Evolutionary conservation across 2,888 invertebrate genomes (phyloP), one percentile per base, ranked within the genome.

Genomic region (Bombylius discolor): DNA sequence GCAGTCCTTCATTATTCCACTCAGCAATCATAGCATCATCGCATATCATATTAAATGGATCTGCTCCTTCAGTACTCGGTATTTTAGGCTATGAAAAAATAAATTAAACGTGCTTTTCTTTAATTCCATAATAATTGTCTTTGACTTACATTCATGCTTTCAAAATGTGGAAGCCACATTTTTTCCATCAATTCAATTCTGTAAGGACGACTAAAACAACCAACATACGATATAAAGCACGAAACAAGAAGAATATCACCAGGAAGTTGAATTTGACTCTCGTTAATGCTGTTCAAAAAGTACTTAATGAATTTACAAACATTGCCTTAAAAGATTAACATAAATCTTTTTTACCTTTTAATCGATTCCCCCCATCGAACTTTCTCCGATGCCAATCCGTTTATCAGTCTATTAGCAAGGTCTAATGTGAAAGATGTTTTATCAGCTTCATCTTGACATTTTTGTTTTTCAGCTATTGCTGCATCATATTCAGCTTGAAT

Each of bases 1-100:
- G 96, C 51, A 97, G 74, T 0, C 87, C 94, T 72, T 93, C 91
- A 69, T 96, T 96, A 70, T 95, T 94, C 96, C 96, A 97, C 55
- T 82, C 79, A 0, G 96, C 96, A 58, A 96, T 83, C 70, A 87
- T 85, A 0, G 95, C 94, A 71, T 93, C 94, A 68, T 96, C 94
- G 8, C 93, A 91, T 61, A 96, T 76, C 76, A 95, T 79, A n/a
- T 82, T 74, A 54, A 96, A 76, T 0, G 90, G 89, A 72, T 96
- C 93, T 54, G 90, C 74, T 14, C 81, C 84, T 59, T 82, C 82
- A 0, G 90, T 88, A 56, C 84, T 82, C 0, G 92, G 89, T 63
- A 96, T 90, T 63, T 82, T 81, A 0, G 83, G 82, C 77, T 84
- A 64, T 14, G 71, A 63, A 48, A 56, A 23, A 48, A 39, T 47